Base-by-base conservation (phyloP, 2,797 vertebrate genomes). In the Geotrypetes seraphini region DNA sequence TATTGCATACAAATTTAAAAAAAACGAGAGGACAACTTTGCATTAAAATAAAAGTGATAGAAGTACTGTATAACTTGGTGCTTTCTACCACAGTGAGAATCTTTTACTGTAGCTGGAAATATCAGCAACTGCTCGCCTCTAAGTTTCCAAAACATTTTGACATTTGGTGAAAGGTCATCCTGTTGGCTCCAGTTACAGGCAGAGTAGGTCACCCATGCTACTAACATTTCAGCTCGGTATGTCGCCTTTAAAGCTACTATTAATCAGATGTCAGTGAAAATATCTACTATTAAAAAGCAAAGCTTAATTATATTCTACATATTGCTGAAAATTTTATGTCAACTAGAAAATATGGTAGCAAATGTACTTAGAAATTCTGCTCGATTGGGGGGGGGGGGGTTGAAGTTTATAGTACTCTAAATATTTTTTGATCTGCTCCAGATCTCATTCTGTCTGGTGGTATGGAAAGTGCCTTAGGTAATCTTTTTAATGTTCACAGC, bases 141-240 rank as follows among this genome's bases (percentile, higher is more conserved):
- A n/a, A 29, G 13, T 10, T 43, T 57, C 24, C 8, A 33, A 43
- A 55, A 66, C n/a, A 55, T 60, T 53, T 19, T 75, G 69, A 49
- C 69, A 60, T 79, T 77, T 81, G 43, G 33, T 17, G 37, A 71
- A 78, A 78, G 69, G 74, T 72, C 58, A 12, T 14, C 8, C n/a
- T n/a, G n/a, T n/a, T n/a, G 31, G 41, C 40, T 75, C 50, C 25
- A 5, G 26, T 72, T 69, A 67, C 50, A 63, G 34, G 33, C 1
- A 4, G n/a, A 0, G 1, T 43, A 27, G 31, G 55, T 37, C 57
- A 49, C 53, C 58, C 21, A 27, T 47, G 30, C 1, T 0, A 29
- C 12, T 53, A 50, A 42, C 35, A 39, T 63, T 65, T 69, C 35
- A 34, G 28, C 16, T 18, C 18, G 29, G 7, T 39, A n/a, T n/a